Conservation (phyloP, 1,140 invertebrate species). For the Micrasema minimum region DNA sequence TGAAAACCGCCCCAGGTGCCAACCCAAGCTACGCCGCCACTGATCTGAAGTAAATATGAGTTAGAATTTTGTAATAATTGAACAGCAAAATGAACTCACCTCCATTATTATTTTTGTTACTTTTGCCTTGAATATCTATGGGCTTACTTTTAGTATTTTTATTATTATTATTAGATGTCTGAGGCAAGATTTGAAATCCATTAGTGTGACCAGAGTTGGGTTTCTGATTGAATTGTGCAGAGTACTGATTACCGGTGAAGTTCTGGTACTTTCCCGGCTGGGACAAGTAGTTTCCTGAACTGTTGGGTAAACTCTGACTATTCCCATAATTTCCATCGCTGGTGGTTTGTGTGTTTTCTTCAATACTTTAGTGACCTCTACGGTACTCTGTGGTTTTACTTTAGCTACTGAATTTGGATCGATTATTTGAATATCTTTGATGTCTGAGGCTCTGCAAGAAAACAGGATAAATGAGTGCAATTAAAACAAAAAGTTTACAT, state of each 20-base stretch:
- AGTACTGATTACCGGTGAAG: slow-evolving; percentile 33
- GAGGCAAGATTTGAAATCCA: slow-evolving; percentile 28
- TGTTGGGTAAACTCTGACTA: slow-evolving; percentile 41
- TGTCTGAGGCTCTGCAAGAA: slow-evolving; percentile 61
- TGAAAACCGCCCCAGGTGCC: no score
- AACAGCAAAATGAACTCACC: slow-evolving; percentile 6
- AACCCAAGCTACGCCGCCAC: no score
- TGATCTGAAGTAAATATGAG: no score
- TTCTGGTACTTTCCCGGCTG: slow-evolving; percentile 38
- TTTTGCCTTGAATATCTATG: slow-evolving; percentile 48
- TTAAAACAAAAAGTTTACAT: no score
- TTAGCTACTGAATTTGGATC: slow-evolving; percentile 53
- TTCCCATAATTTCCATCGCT: slow-evolving; percentile 20
- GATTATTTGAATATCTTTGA: slow-evolving; percentile 63
- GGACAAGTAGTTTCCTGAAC: slow-evolving; percentile 14
- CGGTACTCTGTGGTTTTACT: slow-evolving; percentile 62
- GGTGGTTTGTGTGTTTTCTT: slow-evolving; percentile 57
- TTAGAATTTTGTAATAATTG: neutral
- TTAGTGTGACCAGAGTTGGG: slow-evolving; percentile 39
- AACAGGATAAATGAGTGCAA: slow-evolving; percentile 11
- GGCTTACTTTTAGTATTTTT: slow-evolving; percentile 44
- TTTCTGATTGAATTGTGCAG: slow-evolving; percentile 43
- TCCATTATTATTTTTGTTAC: slow-evolving; percentile 42
- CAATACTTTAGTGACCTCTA: slow-evolving; percentile 58
- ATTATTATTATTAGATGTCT: slow-evolving; percentile 32